Percentiles rank a stretch among this genome's conserved stretches.
phyloP scores from a whole-genome alignment of 1,140 invertebrate species.

The Eubasilissa regina region DNA sequence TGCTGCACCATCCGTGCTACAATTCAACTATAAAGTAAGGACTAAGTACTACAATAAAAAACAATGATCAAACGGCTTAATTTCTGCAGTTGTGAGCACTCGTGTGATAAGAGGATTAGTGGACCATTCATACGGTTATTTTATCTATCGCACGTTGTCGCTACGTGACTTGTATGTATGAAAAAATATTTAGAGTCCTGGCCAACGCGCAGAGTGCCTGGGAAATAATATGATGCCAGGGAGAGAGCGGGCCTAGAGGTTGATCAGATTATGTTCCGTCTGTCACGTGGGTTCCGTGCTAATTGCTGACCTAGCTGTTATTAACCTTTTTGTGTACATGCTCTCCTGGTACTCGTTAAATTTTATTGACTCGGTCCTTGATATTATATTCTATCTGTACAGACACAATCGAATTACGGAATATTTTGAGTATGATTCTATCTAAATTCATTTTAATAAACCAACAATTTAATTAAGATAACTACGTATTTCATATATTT shows the following conservation, averaged over 20 bases:
- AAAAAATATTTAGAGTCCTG: conserved; percentile 28
- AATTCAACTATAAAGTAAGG: no score
- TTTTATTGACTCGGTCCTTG: neutral
- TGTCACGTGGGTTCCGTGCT: conserved; percentile 28
- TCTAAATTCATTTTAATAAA: no score
- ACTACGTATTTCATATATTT: no score
- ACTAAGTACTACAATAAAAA: no score
- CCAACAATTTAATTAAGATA: no score
- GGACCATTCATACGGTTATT: neutral
- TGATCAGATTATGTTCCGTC: conserved; percentile 33
- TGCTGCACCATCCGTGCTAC: no score
- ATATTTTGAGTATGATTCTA: no score
- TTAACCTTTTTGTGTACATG: conserved; percentile 13
- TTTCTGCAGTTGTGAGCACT: conserved; percentile 26
- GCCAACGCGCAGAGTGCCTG: no score
- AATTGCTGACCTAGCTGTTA: conserved; percentile 28
- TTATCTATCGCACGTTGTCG: conserved; percentile 24
- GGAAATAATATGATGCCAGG: conserved; percentile 23
- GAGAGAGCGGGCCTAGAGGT: conserved; percentile 10
- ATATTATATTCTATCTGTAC: no score
- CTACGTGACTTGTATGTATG: conserved; percentile 30
- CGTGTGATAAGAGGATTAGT: conserved; percentile 28
- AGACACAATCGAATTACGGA: no score
- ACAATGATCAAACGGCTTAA: conserved; percentile 29
- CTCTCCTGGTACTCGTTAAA: conserved; percentile 20